Base-by-base conservation (phyloP, 2,113 vertebrate genomes). In the Choloepus hoffmanni region DNA sequence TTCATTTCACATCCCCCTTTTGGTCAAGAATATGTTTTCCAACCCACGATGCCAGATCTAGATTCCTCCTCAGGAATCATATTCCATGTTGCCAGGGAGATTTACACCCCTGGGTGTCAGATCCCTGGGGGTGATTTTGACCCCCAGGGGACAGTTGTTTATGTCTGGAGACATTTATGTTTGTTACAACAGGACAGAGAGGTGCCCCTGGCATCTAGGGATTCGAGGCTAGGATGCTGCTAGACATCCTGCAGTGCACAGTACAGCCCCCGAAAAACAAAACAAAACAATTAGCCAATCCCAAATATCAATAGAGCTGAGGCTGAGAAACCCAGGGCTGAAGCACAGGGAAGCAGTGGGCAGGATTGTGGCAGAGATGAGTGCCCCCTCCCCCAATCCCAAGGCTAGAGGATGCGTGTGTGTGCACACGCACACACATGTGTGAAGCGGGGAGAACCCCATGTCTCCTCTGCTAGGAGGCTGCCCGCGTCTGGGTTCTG, bases 401-500 rank as follows among this genome's bases (percentile, higher is more conserved):
- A 15, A 63, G 30, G 14, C 28, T 5, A 2, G 23, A 33, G 62
- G 3, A 36, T 15, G n/a, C 8, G 5, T 3, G 8, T 76, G 26
- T 33, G 2, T 11, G 19, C 28, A n/a, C 3, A 6, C 3, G 4
- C 2, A 8, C 14, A 6, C 7, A 1, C 19, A 0, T 23, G 23
- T 3, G 28, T 30, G 55, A 73, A 28, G 26, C 13, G n/a, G 8
- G 50, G 50, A 36, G 30, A 72, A 13, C 30, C 79, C 23, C 0
- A 16, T 0, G 0, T 28, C 33, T 50, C 10, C 53, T 58, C 21
- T 85, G 36, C 40, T 58, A 5, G 2, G 36, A n/a, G n/a, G 36
- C 50, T 3, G 58, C 48, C 23, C 8, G 43, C 0, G 0, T 28
- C 3, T 7, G 0, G 4, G 15, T 76, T 76, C 70, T 67, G 74